Evolutionary conservation across 2,113 vertebrate genomes (phyloP).

Genomic region (Lanius collurio): DNA sequence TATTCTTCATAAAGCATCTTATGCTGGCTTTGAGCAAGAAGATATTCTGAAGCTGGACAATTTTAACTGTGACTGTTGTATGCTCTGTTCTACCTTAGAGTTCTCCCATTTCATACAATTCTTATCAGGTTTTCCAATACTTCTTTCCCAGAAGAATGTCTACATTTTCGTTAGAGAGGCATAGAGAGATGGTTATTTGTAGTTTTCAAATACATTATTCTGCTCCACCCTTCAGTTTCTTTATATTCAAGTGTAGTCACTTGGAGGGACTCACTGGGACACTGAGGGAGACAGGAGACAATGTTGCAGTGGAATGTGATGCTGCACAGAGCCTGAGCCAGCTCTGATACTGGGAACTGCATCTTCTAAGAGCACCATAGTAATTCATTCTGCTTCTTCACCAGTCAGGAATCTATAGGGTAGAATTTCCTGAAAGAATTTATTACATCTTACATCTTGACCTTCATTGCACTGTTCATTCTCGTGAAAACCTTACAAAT

Average conservation of each 20-base stretch:
- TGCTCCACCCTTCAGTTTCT: not conserved
- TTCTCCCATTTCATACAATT: not conserved
- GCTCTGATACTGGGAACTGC: not conserved
- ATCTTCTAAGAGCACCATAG: not conserved
- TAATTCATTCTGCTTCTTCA: not conserved
- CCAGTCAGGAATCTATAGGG: not conserved
- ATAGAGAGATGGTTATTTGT: not conserved
- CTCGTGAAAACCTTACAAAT: not conserved
- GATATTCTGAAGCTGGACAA: not conserved
- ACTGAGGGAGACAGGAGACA: not conserved
- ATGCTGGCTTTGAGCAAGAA: not conserved
- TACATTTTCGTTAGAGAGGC: not conserved
- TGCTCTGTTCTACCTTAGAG: not conserved
- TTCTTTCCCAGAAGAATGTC: not conserved
- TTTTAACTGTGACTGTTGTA: not conserved
- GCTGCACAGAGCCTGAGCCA: not conserved
- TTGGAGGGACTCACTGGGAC: not conserved
- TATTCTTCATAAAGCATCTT: not conserved
- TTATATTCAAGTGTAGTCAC: not conserved
- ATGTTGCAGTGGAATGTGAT: accelerated
- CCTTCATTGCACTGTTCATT: not conserved
- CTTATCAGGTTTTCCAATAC: not conserved
- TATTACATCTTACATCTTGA: not conserved
- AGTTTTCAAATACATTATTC: not conserved
- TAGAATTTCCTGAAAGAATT: not conserved